A percentile compares a stretch with the other conserved stretches of the same genome.
Evolutionary conservation across 2,888 invertebrate genomes (phyloP).

Genomic region (Tetanocera ferruginea): DNA sequence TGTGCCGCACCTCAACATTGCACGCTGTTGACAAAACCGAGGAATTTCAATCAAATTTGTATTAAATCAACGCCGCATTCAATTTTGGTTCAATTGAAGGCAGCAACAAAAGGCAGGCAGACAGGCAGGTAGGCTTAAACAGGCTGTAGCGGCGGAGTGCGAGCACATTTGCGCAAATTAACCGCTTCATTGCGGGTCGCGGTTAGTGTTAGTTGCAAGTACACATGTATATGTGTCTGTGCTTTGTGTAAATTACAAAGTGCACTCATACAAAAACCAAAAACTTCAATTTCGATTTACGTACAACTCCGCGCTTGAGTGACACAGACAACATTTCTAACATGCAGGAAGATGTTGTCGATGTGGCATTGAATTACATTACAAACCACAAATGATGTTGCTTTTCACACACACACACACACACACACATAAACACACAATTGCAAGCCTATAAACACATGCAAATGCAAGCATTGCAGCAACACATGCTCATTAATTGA

Average conservation of each 20-base stretch:
- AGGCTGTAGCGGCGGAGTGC: neutral
- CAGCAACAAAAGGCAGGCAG: slow-evolving; percentile 31
- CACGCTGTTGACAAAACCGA: slow-evolving; percentile 37
- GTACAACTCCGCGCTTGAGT: neutral
- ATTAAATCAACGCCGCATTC: slow-evolving; percentile 53
- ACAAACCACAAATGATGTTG: slow-evolving; percentile 28
- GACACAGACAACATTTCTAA: neutral
- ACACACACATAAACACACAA: neutral
- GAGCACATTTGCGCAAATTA: slow-evolving; percentile 26
- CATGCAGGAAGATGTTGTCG: neutral
- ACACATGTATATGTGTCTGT: neutral
- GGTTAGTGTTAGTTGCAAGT: neutral
- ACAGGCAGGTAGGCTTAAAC: neutral
- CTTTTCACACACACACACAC: neutral
- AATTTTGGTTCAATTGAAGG: slow-evolving; percentile 49
- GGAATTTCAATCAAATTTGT: slow-evolving; percentile 52
- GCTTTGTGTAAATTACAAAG: neutral
- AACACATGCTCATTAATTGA: slow-evolving; percentile 43
- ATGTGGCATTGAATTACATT: slow-evolving; percentile 40
- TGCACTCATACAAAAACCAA: slow-evolving; percentile 11
- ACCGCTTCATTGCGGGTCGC: slow-evolving; percentile 1
- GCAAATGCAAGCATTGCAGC: neutral
- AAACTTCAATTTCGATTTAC: slow-evolving; percentile 23
- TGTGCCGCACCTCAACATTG: neutral
- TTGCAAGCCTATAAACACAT: neutral